Evolutionary conservation across 2,113 vertebrate species (phyloP).

Genomic region (Scalopus aquaticus): DNA sequence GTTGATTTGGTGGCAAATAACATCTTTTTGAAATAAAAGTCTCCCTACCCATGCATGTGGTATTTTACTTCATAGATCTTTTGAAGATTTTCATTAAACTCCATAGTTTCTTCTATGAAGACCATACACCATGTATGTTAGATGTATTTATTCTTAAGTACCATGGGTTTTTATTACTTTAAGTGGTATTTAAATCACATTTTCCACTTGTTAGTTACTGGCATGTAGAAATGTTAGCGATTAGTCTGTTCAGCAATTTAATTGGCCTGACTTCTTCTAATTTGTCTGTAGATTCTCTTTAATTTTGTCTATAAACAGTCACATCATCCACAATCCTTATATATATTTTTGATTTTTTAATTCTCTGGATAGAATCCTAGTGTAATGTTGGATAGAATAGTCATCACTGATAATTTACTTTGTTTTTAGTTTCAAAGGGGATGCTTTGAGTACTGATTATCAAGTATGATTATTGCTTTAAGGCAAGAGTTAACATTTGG

Average conservation of each 20-base stretch:
- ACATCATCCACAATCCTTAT: background rate
- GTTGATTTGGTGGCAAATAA: background rate
- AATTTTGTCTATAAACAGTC: background rate
- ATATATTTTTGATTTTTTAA: conserved; percentile 25
- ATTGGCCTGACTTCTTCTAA: background rate
- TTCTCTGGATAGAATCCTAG: background rate
- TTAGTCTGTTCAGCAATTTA: background rate
- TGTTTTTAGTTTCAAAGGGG: background rate
- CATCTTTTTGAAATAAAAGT: background rate
- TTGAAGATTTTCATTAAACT: background rate
- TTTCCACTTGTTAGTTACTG: background rate
- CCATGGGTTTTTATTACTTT: background rate
- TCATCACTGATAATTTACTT: background rate
- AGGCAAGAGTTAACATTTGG: background rate
- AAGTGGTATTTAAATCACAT: background rate
- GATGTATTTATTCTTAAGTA: background rate
- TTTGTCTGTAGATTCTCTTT: background rate
- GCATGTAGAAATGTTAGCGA: background rate
- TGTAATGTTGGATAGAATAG: background rate
- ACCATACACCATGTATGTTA: background rate
- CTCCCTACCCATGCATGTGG: background rate
- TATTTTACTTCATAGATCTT: conserved; percentile 16
- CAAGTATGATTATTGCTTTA: background rate
- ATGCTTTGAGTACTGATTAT: background rate
- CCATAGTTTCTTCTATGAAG: background rate